These are phyloP conservation scores for Protodeltote pygarga DNA, from an alignment of 2,888 invertebrate species.

Conservation along the genomic window DNA sequence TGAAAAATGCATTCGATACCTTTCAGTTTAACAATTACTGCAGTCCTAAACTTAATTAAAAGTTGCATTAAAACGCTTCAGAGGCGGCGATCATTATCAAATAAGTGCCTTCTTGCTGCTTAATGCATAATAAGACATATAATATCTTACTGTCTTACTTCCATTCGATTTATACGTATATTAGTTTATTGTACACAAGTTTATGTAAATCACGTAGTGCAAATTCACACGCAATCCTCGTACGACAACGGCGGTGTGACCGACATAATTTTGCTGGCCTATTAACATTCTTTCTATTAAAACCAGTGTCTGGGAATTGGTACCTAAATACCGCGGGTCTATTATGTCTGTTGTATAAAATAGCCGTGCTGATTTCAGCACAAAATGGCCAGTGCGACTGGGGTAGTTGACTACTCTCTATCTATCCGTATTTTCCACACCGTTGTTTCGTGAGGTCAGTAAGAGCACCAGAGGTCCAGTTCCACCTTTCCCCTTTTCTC, in stretches of 20 bases:
- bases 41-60: no score
- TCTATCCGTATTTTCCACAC: no score
- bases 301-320: slow-evolving; percentile 54
- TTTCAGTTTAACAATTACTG: not conserved
- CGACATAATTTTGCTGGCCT: slow-evolving; percentile 61
- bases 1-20: not conserved
- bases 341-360: slow-evolving; percentile 24
- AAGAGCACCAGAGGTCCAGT: no score
- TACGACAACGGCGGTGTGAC: slow-evolving; percentile 58
- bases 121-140: no score
- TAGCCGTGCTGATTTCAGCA: no score
- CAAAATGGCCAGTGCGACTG: no score
- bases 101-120: no score
- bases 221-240: slow-evolving; percentile 57
- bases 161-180: slow-evolving; percentile 29
- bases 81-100: no score
- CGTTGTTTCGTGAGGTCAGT: no score
- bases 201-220: slow-evolving; percentile 53
- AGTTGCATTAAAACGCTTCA: no score
- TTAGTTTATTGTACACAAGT: slow-evolving; percentile 35
- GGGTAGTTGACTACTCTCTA: no score
- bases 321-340: slow-evolving; percentile 22
- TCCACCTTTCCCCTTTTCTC: no score
- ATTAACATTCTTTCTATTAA: slow-evolving; percentile 65
- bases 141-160: slow-evolving; percentile 17